phyloP scores from a whole-genome alignment of 2,888 invertebrate genomes.

The Drymonia ruficornis region DNA sequence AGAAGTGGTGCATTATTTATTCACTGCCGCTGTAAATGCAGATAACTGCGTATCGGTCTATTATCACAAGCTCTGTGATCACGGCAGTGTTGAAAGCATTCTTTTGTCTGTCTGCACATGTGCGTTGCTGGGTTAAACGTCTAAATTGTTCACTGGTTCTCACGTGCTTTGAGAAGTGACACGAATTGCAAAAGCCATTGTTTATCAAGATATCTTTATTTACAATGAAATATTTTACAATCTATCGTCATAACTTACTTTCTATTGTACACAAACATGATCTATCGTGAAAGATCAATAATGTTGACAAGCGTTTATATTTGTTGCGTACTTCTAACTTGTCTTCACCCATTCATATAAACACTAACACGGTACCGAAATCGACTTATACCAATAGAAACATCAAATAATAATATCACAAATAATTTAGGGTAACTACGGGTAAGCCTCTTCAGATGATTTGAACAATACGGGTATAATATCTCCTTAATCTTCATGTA shows the following conservation, averaged over 20 bases:
- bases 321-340: slow-evolving; percentile 8
- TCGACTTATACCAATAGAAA: slow-evolving; percentile 44
- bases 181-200: slow-evolving; percentile 63
- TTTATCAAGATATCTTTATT: slow-evolving; percentile 78
- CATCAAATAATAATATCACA: slow-evolving; percentile 77
- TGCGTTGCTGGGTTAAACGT: slow-evolving; percentile 40
- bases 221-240: slow-evolving; percentile 82
- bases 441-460: slow-evolving; percentile 66
- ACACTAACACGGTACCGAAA: slow-evolving; percentile 30
- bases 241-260: slow-evolving; percentile 69
- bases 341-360: slow-evolving; percentile 26
- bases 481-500: neutral
- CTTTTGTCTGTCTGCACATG: slow-evolving; percentile 43
- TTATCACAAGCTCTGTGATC: slow-evolving; percentile 18
- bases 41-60: slow-evolving; percentile 14
- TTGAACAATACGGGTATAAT: slow-evolving; percentile 24
- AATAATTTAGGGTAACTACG: slow-evolving; percentile 81
- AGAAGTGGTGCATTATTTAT: no score
- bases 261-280: slow-evolving; percentile 62
- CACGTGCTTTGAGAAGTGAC: slow-evolving; percentile 63
- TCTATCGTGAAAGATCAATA: slow-evolving; percentile 47
- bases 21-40: neutral
- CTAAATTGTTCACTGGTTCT: slow-evolving; percentile 54
- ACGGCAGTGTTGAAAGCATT: slow-evolving; percentile 39
- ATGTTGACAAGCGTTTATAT: slow-evolving; percentile 35